Evolutionary conservation across 2,888 invertebrate species (phyloP).

Genomic region (Phengaris arion): DNA sequence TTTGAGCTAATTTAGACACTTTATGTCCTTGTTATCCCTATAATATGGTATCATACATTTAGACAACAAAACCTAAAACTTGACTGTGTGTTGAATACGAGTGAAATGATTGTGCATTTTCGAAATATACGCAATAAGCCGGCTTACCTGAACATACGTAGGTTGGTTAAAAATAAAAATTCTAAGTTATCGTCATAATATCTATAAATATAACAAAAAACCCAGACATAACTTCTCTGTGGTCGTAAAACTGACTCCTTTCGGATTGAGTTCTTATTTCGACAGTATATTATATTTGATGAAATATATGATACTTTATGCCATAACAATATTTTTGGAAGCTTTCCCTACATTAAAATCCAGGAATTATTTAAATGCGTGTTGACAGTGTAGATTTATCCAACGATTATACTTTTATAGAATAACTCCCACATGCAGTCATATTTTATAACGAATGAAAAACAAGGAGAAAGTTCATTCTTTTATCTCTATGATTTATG

Average conservation of each 20-base stretch:
- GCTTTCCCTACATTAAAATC: neutral
- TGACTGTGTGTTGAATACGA: neutral
- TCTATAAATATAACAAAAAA: constrained; percentile 9
- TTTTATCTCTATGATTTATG: neutral
- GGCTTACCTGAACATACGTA: neutral
- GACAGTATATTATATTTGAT: neutral
- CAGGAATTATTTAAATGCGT: constrained; percentile 1
- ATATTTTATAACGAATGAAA: constrained; percentile 7
- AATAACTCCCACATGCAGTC: neutral
- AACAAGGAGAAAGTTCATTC: constrained; percentile 1
- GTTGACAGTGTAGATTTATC: constrained; percentile 18
- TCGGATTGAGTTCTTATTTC: constrained; percentile 12
- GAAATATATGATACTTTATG: neutral
- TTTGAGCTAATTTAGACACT: too few species aligned
- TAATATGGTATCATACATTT: too few species aligned
- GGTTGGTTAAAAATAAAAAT: neutral
- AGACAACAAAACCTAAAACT: neutral
- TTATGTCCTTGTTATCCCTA: too few species aligned
- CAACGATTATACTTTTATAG: neutral
- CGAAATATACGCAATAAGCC: neutral
- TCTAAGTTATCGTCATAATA: constrained; percentile 8
- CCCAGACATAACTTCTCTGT: neutral
- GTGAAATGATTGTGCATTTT: neutral
- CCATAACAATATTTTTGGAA: constrained; percentile 7
- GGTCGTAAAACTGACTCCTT: constrained; percentile 16